A percentile compares a stretch with the other conserved stretches of the same genome.
Evolutionary conservation across 2,113 vertebrate genomes (phyloP).

Genomic region (Petroica traversi): DNA sequence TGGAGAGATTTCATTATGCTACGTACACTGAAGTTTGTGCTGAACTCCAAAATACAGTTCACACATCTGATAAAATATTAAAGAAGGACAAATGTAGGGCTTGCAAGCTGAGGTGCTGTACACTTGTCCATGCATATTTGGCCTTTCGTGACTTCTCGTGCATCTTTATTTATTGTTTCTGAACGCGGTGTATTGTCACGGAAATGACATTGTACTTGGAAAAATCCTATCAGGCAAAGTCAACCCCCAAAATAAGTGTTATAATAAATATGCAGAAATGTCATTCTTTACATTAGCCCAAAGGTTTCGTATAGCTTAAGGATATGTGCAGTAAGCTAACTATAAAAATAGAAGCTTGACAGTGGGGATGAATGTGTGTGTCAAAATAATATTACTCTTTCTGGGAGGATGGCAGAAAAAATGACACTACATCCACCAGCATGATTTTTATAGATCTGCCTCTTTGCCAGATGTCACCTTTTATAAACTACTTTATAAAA

Average conservation of each 20-base stretch:
- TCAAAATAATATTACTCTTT: conserved; percentile 86
- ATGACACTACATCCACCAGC: conserved; percentile 76
- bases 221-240: conserved; percentile 77
- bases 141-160: conserved; percentile 63
- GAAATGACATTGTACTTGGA: conserved; percentile 73
- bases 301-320: conserved; percentile 84
- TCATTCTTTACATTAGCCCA: conserved; percentile 81
- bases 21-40: not conserved
- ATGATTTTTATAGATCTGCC: conserved; percentile 78
- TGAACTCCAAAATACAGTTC: conserved; percentile 18
- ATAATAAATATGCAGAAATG: conserved; percentile 82
- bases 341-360: conserved; percentile 85
- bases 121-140: conserved; percentile 56
- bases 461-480: conserved; percentile 84
- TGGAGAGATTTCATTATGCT: conserved; percentile 45
- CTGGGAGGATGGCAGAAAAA: conserved; percentile 76
- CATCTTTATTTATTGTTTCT: conserved; percentile 62
- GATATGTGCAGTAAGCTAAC: conserved; percentile 77
- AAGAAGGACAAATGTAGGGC: conserved; percentile 51
- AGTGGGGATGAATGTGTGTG: conserved; percentile 81
- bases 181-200: conserved; percentile 60
- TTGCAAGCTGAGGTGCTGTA: conserved; percentile 15
- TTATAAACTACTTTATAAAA: conserved; percentile 83
- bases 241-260: conserved; percentile 75
- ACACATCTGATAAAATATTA: conserved; percentile 51